A percentile compares a stretch with the other conserved stretches of the same genome.
These are phyloP conservation scores for Lepeophtheirus salmonis DNA, from an alignment of 1,140 invertebrate species.

Conservation along the genomic window DNA sequence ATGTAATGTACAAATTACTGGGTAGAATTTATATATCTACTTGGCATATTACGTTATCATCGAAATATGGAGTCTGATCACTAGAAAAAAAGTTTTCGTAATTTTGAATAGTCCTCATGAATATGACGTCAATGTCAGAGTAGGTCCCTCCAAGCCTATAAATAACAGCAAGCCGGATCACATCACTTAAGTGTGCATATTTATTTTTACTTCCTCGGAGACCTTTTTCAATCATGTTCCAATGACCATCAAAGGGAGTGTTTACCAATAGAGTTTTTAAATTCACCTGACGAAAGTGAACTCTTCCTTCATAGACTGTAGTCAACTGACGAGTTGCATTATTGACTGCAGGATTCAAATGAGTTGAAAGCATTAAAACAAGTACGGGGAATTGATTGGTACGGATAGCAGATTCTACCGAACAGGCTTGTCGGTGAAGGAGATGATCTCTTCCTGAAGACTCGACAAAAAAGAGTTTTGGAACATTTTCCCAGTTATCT, in stretches of 20 bases:
- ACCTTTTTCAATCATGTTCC: not conserved
- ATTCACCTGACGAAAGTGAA: not conserved
- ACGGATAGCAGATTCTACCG: slow-evolving; percentile 2
- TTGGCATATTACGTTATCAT: not conserved
- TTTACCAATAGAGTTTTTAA: not conserved
- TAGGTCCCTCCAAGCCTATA: not conserved
- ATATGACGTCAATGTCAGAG: not conserved
- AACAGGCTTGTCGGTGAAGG: slow-evolving; percentile 1
- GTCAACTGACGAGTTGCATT: not conserved
- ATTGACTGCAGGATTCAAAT: not conserved
- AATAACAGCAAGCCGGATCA: not conserved
- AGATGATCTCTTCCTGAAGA: slow-evolving; percentile 4
- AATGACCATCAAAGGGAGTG: not conserved
- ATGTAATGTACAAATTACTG: not conserved
- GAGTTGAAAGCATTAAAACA: not conserved
- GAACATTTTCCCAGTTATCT: not conserved
- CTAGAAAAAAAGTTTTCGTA: not conserved
- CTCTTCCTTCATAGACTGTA: not conserved
- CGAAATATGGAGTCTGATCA: not conserved
- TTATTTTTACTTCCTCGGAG: not conserved
- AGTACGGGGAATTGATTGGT: not conserved
- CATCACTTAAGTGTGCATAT: not conserved
- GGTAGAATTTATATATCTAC: not conserved
- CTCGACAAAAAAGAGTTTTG: slow-evolving; percentile 9
- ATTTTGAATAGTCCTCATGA: not conserved